Conservation (phyloP, 2,888 invertebrate species). For the Anthophora plumipes region DNA sequence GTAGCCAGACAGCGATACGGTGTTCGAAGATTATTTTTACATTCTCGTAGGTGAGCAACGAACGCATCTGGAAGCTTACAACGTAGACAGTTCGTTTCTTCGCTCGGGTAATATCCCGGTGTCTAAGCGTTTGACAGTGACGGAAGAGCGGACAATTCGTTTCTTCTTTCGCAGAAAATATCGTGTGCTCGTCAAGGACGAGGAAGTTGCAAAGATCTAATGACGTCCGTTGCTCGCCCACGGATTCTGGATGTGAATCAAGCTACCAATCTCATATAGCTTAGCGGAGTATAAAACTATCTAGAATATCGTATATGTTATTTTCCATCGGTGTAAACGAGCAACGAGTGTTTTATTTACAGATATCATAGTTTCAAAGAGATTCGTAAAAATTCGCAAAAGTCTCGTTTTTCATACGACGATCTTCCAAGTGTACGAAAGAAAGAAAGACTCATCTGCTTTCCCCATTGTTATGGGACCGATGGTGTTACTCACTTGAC, state of each 20-base stretch:
- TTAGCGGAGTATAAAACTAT: conserved; percentile 25
- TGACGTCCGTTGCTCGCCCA: conserved; percentile 69
- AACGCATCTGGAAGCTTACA: conserved; percentile 15
- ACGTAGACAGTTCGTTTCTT: conserved; percentile 2
- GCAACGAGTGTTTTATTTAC: neutral
- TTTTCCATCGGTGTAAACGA: too few species aligned
- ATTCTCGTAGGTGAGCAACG: neutral
- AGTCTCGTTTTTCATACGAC: conserved; percentile 26
- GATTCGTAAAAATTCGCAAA: conserved; percentile 30
- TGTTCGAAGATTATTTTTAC: conserved; percentile 45
- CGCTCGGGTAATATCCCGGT: conserved; percentile 19
- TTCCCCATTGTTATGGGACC: conserved; percentile 58
- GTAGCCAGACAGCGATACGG: conserved; percentile 1
- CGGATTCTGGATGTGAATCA: conserved; percentile 70
- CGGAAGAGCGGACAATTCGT: conserved; percentile 41
- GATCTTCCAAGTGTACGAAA: neutral
- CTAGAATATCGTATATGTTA: neutral
- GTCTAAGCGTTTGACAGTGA: conserved; percentile 47
- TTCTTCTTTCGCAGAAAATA: conserved; percentile 54
- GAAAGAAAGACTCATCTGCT: conserved; percentile 41
- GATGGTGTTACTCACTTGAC: conserved; percentile 52
- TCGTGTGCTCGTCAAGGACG: conserved; percentile 59
- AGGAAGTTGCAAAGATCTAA: conserved; percentile 63
- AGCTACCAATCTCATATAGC: conserved; percentile 39
- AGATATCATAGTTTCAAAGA: conserved; percentile 3